A percentile compares a stretch with the other conserved stretches of the same genome.
phyloP scores from a whole-genome alignment of 2,888 invertebrate species.

The Ommatoiulus sabulosus region DNA sequence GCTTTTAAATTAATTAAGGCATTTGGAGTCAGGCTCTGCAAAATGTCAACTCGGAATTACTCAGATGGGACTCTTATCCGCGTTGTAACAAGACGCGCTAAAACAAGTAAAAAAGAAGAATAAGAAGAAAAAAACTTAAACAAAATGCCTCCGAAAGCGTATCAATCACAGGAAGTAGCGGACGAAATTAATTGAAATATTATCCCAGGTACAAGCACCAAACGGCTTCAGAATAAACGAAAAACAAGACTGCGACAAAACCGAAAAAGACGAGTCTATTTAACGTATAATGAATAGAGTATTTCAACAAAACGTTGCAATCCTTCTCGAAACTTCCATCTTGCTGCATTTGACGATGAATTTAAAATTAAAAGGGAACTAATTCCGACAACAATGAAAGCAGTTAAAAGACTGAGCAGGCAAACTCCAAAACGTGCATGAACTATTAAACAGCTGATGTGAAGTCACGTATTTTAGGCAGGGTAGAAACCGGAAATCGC shows the following conservation, averaged over 20 bases:
- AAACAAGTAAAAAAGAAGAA: background rate
- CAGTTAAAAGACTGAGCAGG: too few relatives aligned
- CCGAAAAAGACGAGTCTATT: background rate
- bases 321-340: background rate
- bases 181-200: conserved; percentile 42
- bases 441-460: too few relatives aligned
- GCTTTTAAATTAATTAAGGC: conserved; percentile 48
- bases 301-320: background rate
- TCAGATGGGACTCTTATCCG: conserved; percentile 24
- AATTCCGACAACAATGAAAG: too few relatives aligned
- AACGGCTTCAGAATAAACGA: background rate
- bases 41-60: conserved; percentile 45
- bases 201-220: conserved; percentile 7
- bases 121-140: conserved; percentile 1
- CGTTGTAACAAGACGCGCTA: background rate
- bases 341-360: background rate
- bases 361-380: too few relatives aligned
- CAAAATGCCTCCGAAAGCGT: conserved; percentile 20
- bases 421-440: too few relatives aligned
- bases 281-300: background rate
- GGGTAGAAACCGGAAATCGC: too few relatives aligned
- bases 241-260: background rate
- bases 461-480: too few relatives aligned
- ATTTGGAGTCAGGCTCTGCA: conserved; percentile 45
- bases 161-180: background rate